Conservation (phyloP, 2,888 invertebrate species). For the Xanthostigma xanthostigma region DNA sequence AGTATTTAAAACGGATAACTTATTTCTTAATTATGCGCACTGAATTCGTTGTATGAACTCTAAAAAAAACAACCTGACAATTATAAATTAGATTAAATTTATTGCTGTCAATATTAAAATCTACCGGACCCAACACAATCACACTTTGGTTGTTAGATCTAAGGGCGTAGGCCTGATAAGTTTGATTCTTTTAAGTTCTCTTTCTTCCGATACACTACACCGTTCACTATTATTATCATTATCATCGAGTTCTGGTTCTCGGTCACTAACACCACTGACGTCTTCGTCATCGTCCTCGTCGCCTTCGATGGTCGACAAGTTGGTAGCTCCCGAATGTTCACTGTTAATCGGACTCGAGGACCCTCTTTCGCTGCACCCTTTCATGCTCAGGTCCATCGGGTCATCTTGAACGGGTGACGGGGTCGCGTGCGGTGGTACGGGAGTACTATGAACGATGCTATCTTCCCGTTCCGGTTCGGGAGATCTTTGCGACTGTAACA, state of each 20-base stretch:
- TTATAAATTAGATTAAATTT: too few species aligned
- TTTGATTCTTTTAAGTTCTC: slow-evolving; percentile 39
- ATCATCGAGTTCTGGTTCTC: slow-evolving; percentile 32
- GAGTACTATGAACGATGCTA: slow-evolving; percentile 26
- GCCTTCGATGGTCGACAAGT: slow-evolving; percentile 25
- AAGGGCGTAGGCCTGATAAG: slow-evolving; percentile 34
- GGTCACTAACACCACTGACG: slow-evolving; percentile 30
- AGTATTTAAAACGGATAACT: too few species aligned
- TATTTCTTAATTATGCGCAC: too few species aligned
- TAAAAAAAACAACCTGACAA: too few species aligned
- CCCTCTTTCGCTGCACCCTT: slow-evolving; percentile 38
- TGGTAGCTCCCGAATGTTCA: slow-evolving; percentile 21
- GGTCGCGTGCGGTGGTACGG: slow-evolving; percentile 19
- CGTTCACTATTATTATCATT: slow-evolving; percentile 31
- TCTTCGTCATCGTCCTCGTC: slow-evolving; percentile 32
- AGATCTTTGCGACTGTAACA: slow-evolving; percentile 53
- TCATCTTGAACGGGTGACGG: slow-evolving; percentile 44
- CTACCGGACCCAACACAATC: slow-evolving; percentile 18
- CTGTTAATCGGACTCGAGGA: slow-evolving; percentile 24
- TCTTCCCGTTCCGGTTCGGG: slow-evolving; percentile 30
- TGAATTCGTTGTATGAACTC: too few species aligned
- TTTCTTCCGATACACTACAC: slow-evolving; percentile 11
- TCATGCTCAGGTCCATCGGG: slow-evolving; percentile 70
- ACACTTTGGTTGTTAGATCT: slow-evolving; percentile 57
- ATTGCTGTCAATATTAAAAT: too few species aligned